Evolutionary conservation across 1,140 invertebrate genomes (phyloP), one percentile per base, ranked within the genome.

Genomic region (Ceratoteleas bidentatus): DNA sequence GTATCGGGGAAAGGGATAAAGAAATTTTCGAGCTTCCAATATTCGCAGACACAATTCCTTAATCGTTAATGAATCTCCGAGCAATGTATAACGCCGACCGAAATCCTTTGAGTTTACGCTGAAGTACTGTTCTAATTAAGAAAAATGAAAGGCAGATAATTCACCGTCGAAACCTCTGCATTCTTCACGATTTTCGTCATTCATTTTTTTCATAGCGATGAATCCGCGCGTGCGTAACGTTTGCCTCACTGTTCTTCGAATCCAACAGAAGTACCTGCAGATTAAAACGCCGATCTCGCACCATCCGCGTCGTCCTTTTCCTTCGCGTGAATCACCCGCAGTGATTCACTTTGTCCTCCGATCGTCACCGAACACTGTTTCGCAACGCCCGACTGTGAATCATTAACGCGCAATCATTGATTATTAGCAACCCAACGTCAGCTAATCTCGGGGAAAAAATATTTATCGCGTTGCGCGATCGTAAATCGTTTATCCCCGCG

Each of bases 311-410:
- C 14, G 11, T 64, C 16, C 0, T 1, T 33, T 8, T 10, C 6
- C 33, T 36, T 3, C 5, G n/a, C 16, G 43, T 65, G 73, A 60
- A 50, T 61, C 62, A 76, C 36, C 32, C 16, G 9, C 13, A 24
- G 15, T 58, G 70, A 68, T 56, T 68, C 64, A 62, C n/a, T 66
- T 68, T 62, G 57, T 62, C 40, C 65, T 43, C 14, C 38, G 62
- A 65, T 77, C 74, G 53, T 77, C 74, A 49, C 50, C 52, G 74
- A 75, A 66, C 72, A 13, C 14, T 11, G 47, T 77, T 64, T 64
- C 53, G 34, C 65, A 77, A 70, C 57, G 0, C 10, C 2, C 40
- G 40, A 69, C 69, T 49, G 34, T 68, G 64, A 69, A 77, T 69
- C 64, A 77, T 77, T 77, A 77, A 61, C 52, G 16, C 45, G 52